These are phyloP conservation scores for Chironomus tepperi DNA, from an alignment of 1,140 invertebrate species.

Conservation along the genomic window DNA sequence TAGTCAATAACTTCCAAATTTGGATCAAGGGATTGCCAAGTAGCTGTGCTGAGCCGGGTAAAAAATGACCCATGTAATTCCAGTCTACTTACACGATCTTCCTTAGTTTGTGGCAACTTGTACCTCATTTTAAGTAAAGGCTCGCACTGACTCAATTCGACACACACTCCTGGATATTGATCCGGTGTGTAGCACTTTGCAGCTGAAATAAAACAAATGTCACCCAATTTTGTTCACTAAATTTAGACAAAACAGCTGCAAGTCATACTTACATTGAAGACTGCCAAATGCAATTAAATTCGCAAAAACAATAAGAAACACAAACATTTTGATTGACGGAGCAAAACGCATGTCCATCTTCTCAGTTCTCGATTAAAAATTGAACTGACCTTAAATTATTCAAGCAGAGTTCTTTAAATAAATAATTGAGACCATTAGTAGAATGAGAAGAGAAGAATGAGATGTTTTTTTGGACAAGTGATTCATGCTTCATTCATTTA, in stretches of 20 bases:
- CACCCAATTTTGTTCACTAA: too few species aligned
- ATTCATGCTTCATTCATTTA: too few species aligned
- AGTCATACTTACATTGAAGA: not conserved
- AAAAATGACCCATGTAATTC: too few species aligned
- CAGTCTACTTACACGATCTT: slow-evolving; percentile 4
- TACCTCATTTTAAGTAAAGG: not conserved
- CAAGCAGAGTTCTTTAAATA: not conserved
- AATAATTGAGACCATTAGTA: not conserved
- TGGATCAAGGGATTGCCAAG: too few species aligned
- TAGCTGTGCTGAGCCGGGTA: too few species aligned
- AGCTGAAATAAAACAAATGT: too few species aligned
- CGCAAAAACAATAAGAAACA: not conserved
- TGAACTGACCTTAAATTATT: not conserved
- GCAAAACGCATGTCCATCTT: not conserved
- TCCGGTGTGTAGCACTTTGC: not conserved
- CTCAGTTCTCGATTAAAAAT: not conserved
- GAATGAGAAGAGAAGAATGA: not conserved
- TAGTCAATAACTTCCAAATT: too few species aligned
- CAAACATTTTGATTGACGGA: not conserved
- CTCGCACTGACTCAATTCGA: not conserved
- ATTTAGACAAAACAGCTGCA: too few species aligned
- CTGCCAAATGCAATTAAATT: not conserved
- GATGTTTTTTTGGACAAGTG: not conserved
- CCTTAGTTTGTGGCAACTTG: not conserved
- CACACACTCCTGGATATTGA: not conserved